Evolutionary conservation across 2,888 invertebrate genomes (phyloP).

Genomic region (Pachydiplax longipennis): DNA sequence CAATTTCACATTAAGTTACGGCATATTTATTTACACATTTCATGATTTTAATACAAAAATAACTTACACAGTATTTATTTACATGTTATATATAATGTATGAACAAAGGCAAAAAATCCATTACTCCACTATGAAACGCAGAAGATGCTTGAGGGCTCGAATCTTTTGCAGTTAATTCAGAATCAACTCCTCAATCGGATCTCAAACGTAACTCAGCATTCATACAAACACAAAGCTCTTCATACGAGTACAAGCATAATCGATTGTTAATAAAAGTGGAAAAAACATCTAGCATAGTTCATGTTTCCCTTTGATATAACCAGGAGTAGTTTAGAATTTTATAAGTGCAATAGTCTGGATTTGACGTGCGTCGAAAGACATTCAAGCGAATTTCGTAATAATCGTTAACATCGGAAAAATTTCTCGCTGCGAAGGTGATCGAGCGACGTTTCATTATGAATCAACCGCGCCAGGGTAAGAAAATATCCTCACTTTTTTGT

Average conservation of each 20-base stretch:
- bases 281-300: background rate
- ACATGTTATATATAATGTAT: slow-evolving; percentile 18
- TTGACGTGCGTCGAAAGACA: background rate
- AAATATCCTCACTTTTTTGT: background rate
- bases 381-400: background rate
- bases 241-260: background rate
- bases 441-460: background rate
- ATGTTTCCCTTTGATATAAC: background rate
- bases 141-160: background rate
- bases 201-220: background rate
- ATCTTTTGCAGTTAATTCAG: background rate
- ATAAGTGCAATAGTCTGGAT: background rate
- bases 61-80: slow-evolving; percentile 43
- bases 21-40: slow-evolving; percentile 31
- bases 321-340: slow-evolving; percentile 1
- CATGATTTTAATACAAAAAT: slow-evolving; percentile 37
- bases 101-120: background rate
- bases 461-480: background rate
- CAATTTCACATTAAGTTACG: background rate
- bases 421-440: background rate
- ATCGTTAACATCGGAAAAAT: background rate
- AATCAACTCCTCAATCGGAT: background rate
- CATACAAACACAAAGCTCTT: background rate
- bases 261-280: background rate
- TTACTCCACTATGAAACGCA: background rate